Base-by-base conservation (phyloP, 2,113 vertebrate species). In the Opisthocomus hoazin region DNA sequence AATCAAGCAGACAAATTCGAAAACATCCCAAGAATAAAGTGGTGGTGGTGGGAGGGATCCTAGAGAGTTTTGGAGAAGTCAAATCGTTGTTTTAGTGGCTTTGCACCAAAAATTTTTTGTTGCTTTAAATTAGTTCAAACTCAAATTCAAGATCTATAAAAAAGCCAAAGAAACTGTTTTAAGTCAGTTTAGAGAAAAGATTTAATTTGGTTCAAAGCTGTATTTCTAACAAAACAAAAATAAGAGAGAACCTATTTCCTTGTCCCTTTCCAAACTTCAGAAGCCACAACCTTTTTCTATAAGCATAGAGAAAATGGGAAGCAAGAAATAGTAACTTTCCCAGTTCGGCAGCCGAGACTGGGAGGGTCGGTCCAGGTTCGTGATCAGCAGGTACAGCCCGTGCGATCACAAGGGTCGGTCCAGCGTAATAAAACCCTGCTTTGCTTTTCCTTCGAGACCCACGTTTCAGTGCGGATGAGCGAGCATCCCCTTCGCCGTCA, bases 261-360 rank as follows among this genome's bases (percentile, higher is more conserved):
- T 41, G 5, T 19, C 17, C 11, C 12, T 36, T 50, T 56, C 26
- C 63, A 76, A 64, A 1, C 29, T 41, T 27, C 57, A 54, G 48
- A 36, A 26, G 19, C 22, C 24, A 27, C 26, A 27, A 10, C 6
- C 5, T 6, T 29, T 2, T 30, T 11, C 57, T 39, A 2, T 0
- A 11, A 36, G 5, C 0, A 0, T 2, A 15, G 51, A 30, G 37
- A 11, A 41, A n/a, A 22, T 0, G 15, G 30, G 64, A 70, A 58
- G n/a, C 34, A 17, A 4, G 30, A 18, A 12, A 0, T 0, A 17
- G 16, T 0, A 4, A 1, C 10, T 58, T 34, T 7, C 24, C 32
- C 61, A 2, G 0, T 7, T 4, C 15, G 50, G 58, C 34, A 45
- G 29, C 79, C 11, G 64, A 9, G 70, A 5, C 29, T 2, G 23